Evolutionary conservation across 2,888 invertebrate species (phyloP), one percentile per base, ranked within the genome.

Genomic region (Anthoptus insignis): DNA sequence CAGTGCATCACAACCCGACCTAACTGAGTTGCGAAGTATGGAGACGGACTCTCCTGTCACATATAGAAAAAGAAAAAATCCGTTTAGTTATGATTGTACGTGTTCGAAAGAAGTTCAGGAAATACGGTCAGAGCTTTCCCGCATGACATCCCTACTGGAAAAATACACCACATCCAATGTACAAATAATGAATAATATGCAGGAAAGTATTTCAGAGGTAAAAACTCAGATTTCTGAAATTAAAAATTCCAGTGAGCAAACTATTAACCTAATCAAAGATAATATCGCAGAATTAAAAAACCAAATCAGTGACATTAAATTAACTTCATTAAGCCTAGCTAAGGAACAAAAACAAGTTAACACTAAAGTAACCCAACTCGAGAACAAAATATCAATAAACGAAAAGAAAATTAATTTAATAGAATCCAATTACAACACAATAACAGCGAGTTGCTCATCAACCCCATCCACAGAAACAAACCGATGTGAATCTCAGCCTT

Each of bases 321-420:
- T n/a, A 32, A 37, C 53, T 8, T 34, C 54, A 9, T 32, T 9
- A 11, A 8, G 7, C 32, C 9, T 1, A 13, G 32, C 14, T 29
- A 64, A 50, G 27, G 66, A 66, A 27, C 63, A 69, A 24, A 56
- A 42, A 14, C 34, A 65, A 19, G 54, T 66, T 34, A 66, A 66
- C 61, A 39, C 39, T 4, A 47, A 69, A 29, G 14, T 66, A 59
- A 50, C 42, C 16, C 19, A 50, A 39, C n/a, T 65, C 16, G 59
- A 59, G 34, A 8, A 19, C 5, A 56, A 67, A 65, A 19, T 69
- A n/a, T 39, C 7, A n/a, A 21, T 11, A 49, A 5, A 27, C 22
- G 47, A 58, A 58, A 47, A 47, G 19, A 60, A 64, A 64, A 45
- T 68, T 27, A 57, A 59, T 39, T 22, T 16, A 32, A 34, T 68